phyloP scores from a whole-genome alignment of 2,113 vertebrate genomes.

The Scartelaos histophorus region DNA sequence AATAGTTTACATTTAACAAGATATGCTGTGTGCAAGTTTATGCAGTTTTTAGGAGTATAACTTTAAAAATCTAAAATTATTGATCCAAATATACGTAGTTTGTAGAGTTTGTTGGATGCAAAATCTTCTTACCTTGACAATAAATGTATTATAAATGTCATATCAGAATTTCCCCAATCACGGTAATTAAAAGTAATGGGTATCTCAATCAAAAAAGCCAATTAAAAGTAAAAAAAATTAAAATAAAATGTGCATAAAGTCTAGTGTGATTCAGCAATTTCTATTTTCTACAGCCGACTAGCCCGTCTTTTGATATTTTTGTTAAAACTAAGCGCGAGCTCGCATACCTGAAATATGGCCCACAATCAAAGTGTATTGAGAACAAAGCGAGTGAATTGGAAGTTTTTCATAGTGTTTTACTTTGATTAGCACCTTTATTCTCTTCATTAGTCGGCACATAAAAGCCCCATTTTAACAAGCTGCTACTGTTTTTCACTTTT shows the following conservation, averaged over 20 bases:
- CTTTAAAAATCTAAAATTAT: neutral
- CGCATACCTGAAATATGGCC: constrained; percentile 20
- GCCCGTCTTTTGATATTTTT: neutral
- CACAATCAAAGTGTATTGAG: constrained; percentile 9
- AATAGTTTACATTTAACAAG: constrained; percentile 1
- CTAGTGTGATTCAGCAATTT: neutral
- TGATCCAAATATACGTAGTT: too few relatives aligned
- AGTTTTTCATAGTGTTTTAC: constrained; percentile 15
- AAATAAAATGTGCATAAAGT: neutral
- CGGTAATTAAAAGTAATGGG: neutral
- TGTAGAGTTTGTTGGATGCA: neutral
- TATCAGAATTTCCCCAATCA: neutral
- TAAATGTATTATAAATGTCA: neutral
- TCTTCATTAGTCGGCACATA: constrained; percentile 40
- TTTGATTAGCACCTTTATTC: constrained; percentile 35
- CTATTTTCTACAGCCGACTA: neutral
- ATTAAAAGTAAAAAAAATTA: neutral
- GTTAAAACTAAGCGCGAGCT: constrained; percentile 1
- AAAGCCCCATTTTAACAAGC: constrained; percentile 36
- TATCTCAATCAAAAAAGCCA: neutral
- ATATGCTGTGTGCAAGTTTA: neutral
- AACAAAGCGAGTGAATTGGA: constrained; percentile 1
- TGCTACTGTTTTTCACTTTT: constrained; percentile 5
- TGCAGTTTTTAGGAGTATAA: neutral
- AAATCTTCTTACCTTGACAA: too few relatives aligned